These are phyloP conservation scores for Falco peregrinus DNA, from an alignment of 2,797 vertebrate genomes.

Conservation along the genomic window DNA sequence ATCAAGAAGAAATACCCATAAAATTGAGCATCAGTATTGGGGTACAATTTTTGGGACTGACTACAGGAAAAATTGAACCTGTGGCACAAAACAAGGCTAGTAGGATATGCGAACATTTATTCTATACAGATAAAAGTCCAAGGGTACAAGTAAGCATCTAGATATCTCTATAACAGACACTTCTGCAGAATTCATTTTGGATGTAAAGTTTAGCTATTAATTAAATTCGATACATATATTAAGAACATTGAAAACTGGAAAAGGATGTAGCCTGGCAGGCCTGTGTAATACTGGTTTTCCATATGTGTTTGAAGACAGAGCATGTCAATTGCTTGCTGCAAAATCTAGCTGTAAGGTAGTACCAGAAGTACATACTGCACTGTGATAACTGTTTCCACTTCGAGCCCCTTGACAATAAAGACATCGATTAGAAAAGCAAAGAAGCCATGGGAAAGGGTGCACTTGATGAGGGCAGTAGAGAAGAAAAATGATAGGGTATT, in stretches of 20 bases:
- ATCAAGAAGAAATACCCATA: neutral
- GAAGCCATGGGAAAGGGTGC: neutral
- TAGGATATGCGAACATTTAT: neutral
- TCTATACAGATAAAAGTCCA: neutral
- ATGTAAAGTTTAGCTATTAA: neutral
- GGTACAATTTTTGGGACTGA: neutral
- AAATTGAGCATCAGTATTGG: neutral
- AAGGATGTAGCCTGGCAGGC: neutral
- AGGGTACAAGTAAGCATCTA: neutral
- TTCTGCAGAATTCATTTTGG: neutral
- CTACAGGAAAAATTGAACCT: neutral
- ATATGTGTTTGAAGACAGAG: neutral
- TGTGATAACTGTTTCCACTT: neutral
- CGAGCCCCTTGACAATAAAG: neutral
- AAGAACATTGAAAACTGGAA: neutral
- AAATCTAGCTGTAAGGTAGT: neutral
- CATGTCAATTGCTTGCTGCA: neutral
- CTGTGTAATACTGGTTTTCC: neutral
- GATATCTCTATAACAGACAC: neutral
- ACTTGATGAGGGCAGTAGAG: neutral
- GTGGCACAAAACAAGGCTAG: neutral
- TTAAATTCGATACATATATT: neutral
- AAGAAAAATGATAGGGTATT: neutral
- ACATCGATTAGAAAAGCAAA: conserved; percentile 8
- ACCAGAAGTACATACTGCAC: neutral